phyloP scores from a whole-genome alignment of 53 echinoderm and acorn worm species.

The Zoroaster sp. region DNA sequence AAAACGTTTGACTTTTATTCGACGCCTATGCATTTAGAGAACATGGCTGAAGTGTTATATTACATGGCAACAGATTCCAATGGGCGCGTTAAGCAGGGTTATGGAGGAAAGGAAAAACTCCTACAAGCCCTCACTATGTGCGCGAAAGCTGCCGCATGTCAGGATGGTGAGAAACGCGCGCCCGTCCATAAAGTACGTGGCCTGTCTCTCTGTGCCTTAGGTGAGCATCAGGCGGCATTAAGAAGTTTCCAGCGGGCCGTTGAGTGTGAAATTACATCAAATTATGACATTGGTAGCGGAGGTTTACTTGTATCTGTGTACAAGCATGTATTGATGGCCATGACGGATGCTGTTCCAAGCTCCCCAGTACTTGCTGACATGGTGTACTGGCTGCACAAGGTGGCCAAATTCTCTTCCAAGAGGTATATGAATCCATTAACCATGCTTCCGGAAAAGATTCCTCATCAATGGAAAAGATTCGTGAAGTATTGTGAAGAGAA shows the following conservation, averaged over 20 bases:
- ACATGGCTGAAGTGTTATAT: constrained; percentile 8
- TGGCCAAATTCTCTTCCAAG: background rate
- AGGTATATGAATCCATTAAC: background rate
- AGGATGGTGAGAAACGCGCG: constrained; percentile 1
- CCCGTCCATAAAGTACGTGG: background rate
- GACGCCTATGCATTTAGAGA: background rate
- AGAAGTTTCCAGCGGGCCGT: constrained; percentile 25
- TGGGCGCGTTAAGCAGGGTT: background rate
- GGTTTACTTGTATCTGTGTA: background rate
- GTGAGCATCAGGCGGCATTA: constrained; percentile 3
- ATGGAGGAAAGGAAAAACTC: background rate
- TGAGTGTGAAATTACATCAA: background rate
- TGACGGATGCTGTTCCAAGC: background rate
- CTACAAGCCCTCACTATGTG: background rate
- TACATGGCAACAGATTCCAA: background rate
- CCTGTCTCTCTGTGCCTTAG: background rate
- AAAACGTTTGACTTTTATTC: background rate
- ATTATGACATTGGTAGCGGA: background rate
- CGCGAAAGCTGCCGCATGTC: constrained; percentile 24
- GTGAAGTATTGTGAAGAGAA: background rate
- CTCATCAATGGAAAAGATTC: too few species aligned
- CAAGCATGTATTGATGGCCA: background rate
- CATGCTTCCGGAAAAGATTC: too few species aligned
- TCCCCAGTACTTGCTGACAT: background rate
- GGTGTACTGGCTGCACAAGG: constrained; percentile 8